These are phyloP conservation scores for Capitulum mitella DNA, from an alignment of 2,888 invertebrate genomes.

Conservation along the genomic window DNA sequence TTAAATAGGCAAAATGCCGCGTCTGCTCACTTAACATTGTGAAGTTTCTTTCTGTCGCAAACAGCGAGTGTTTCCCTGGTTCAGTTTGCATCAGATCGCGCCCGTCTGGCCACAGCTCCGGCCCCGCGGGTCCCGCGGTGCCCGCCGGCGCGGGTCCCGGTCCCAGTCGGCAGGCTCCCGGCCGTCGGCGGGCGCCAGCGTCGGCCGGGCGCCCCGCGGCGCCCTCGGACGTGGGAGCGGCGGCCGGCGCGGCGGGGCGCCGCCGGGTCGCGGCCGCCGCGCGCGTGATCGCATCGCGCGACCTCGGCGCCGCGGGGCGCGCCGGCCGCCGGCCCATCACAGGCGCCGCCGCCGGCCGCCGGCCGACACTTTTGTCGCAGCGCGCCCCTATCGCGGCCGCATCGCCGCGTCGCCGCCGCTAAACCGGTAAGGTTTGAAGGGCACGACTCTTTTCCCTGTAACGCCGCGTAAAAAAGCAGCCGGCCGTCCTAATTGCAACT, in stretches of 20 bases:
- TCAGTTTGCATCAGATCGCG: no score
- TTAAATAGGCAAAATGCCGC: no score
- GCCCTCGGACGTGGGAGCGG: background rate
- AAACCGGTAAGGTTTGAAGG: background rate
- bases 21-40: no score
- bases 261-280: no score
- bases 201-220: background rate
- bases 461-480: background rate
- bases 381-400: background rate
- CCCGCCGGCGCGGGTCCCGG: no score
- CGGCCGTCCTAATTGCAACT: background rate
- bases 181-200: background rate
- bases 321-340: background rate
- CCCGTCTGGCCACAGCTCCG: no score
- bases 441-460: background rate
- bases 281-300: background rate
- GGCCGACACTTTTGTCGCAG: background rate
- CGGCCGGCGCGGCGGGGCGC: background rate
- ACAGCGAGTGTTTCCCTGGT: no score
- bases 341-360: background rate
- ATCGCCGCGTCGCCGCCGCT: background rate
- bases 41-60: no score
- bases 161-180: background rate
- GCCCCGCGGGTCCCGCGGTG: no score
- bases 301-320: background rate